These are phyloP conservation scores for Channa striata DNA, from an alignment of 2,797 vertebrate genomes.

Conservation along the genomic window DNA sequence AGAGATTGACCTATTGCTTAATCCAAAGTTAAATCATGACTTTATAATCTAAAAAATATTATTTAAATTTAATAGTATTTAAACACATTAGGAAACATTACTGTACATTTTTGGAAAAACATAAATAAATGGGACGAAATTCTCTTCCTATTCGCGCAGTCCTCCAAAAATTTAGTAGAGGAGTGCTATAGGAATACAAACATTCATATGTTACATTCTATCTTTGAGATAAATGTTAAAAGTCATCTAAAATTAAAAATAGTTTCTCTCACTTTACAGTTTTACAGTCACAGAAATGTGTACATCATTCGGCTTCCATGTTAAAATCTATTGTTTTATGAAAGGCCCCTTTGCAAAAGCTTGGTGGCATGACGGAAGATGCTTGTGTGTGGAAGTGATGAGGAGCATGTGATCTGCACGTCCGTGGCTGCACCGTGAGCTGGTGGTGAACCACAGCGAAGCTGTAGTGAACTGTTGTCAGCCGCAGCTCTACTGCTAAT, in stretches of 20 bases:
- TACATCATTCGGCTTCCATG: not conserved
- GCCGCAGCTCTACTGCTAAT: constrained; percentile 28
- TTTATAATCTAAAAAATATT: not conserved
- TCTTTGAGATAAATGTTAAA: too few species aligned
- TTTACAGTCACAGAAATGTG: not conserved
- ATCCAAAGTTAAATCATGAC: not conserved
- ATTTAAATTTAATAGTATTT: not conserved
- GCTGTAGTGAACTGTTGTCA: constrained; percentile 12
- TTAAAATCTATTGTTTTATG: not conserved
- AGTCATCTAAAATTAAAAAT: too few species aligned
- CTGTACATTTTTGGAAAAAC: too few species aligned
- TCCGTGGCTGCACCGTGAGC: constrained; percentile 28
- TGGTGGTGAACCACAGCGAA: constrained; percentile 11
- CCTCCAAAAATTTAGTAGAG: too few species aligned
- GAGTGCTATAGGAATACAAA: not conserved
- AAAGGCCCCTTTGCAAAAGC: too few species aligned
- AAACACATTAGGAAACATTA: not conserved
- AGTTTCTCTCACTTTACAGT: not conserved
- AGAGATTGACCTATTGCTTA: not conserved
- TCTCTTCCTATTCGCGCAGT: not conserved
- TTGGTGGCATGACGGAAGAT: not conserved
- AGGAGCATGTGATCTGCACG: too few species aligned
- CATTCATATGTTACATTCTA: not conserved
- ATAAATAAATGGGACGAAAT: not conserved
- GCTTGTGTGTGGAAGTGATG: constrained; percentile 15